Conservation (phyloP, 1,140 invertebrate species). For the Macrosteles quadrilineatus region DNA sequence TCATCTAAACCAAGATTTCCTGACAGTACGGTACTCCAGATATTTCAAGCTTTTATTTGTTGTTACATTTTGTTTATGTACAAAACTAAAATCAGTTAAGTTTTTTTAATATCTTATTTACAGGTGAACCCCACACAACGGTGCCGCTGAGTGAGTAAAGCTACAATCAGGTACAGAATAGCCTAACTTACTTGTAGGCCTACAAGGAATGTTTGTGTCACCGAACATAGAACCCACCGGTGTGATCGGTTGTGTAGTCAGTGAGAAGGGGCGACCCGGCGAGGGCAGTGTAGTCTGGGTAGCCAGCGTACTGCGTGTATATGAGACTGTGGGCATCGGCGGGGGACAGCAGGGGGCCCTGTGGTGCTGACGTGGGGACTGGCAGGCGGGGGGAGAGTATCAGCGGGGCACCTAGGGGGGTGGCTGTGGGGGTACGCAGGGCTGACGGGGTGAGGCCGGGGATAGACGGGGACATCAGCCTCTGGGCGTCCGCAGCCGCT, state of each 20-base stretch:
- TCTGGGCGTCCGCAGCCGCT: conserved; percentile 69
- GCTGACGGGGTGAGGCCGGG: conserved; percentile 62
- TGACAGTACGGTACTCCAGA: too few species aligned
- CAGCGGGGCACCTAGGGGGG: conserved; percentile 76
- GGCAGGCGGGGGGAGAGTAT: conserved; percentile 85
- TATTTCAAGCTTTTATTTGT: too few species aligned
- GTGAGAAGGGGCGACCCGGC: conserved; percentile 78
- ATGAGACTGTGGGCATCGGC: conserved; percentile 68
- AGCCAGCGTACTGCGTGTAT: conserved; percentile 75
- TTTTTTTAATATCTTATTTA: too few species aligned
- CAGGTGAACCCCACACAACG: too few species aligned
- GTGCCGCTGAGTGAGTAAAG: neutral
- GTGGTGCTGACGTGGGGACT: conserved; percentile 74
- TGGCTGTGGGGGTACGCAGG: conserved; percentile 64
- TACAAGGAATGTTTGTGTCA: conserved; percentile 32
- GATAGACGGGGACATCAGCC: conserved; percentile 66
- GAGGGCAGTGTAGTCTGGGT: conserved; percentile 85
- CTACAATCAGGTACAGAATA: conserved; percentile 17
- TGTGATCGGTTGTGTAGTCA: conserved; percentile 84
- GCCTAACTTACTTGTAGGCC: conserved; percentile 18
- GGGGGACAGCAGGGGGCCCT: conserved; percentile 65
- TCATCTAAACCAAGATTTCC: too few species aligned
- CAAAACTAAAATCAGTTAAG: too few species aligned
- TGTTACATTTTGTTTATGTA: too few species aligned
- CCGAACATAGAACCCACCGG: conserved; percentile 93